Base-by-base conservation (phyloP, 1,140 invertebrate species). In the Leptopilina clavipes region DNA sequence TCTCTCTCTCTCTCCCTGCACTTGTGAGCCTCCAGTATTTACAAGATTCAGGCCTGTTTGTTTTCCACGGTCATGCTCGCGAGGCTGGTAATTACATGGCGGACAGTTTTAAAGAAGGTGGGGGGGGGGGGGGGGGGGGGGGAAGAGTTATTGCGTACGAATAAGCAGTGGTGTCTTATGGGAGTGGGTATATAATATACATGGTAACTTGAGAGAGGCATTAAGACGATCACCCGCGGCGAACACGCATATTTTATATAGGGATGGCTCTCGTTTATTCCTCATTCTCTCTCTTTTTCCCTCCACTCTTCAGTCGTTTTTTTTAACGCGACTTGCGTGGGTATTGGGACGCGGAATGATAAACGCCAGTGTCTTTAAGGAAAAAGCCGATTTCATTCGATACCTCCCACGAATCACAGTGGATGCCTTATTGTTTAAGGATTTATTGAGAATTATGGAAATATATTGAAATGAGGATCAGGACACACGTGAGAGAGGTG, bases 141-240 rank as follows among this genome's bases (percentile, higher is more conserved):
- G n/a, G 72, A 84, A 84, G 80, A 85, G 76, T 85, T 83, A 84
- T 85, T 80, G 77, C 59, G 77, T 78, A 78, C 75, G 81, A 82
- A 81, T 81, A 79, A 83, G 70, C 71, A 22, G 59, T 54, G 75
- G 80, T 83, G 81, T 80, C 81, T 85, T 84, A 83, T 79, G 80
- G 77, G 76, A 79, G 82, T 85, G 77, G 82, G 79, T 70, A 80
- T 65, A 65, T 31, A 65, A 65, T 65, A 65, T 65, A 31, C 59
- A 65, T 65, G 59, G 82, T 83, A 83, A 85, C 82, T 82, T 77
- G 77, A 82, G 71, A 75, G 37, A 79, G 74, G 83, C 78, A 85
- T 85, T 84, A 84, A 83, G 76, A 11, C 76, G 80, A 82, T 85
- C 83, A 84, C 84, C 84, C 77, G 82, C 79, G 82, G 84, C 80